Conservation (phyloP, 2,113 vertebrate genomes). For the Aspiorhynchus laticeps region DNA sequence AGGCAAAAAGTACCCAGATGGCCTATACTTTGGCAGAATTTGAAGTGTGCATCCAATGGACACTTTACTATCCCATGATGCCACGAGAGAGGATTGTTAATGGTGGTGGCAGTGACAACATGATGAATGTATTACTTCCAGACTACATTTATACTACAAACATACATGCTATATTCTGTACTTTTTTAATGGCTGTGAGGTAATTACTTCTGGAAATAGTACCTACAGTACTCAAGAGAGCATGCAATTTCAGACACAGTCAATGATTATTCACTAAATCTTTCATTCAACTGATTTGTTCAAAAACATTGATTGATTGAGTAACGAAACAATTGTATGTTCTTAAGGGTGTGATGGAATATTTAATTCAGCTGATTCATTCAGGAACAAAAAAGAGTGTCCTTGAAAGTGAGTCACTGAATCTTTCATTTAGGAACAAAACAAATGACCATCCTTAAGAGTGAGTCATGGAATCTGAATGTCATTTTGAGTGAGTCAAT, state of each 20-base stretch:
- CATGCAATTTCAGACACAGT: background rate
- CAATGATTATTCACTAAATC: background rate
- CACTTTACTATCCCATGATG: background rate
- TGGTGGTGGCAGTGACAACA: background rate
- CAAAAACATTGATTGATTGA: background rate
- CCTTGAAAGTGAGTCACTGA: background rate
- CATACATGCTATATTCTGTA: background rate
- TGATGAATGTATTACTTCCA: background rate
- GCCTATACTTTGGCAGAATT: background rate
- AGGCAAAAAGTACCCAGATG: background rate
- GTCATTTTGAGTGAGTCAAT: background rate
- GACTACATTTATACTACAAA: background rate
- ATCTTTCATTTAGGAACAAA: background rate
- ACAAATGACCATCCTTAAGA: background rate
- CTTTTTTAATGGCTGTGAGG: background rate
- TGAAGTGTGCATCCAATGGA: background rate
- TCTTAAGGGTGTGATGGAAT: background rate
- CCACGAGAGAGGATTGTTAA: background rate
- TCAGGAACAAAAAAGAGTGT: background rate
- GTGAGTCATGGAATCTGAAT: background rate
- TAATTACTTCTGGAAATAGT: background rate
- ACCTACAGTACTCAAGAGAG: background rate
- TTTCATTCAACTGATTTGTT: background rate
- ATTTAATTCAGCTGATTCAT: background rate
- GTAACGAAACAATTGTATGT: background rate